Evolutionary conservation across 2,113 vertebrate species (phyloP), one percentile per base, ranked within the genome.

Genomic region (Eolophus roseicapilla): DNA sequence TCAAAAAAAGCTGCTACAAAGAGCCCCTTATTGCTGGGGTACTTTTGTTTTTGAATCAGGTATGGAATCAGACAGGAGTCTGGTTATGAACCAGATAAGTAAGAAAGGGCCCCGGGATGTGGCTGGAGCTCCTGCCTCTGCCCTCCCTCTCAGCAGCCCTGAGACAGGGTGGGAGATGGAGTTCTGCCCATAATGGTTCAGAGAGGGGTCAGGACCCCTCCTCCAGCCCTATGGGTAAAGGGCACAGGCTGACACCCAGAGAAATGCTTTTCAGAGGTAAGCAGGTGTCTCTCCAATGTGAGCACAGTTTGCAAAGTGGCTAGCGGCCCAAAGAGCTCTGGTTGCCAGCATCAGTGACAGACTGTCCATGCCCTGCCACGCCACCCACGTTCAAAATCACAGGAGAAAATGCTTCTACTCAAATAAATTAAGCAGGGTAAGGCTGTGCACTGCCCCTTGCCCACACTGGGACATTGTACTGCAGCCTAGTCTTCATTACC

Each of bases 51-150:
- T 63, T 1, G 4, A 9, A 24, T 24, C 39, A 17, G 33, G 21
- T 11, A 21, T 6, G 49, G 28, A 28, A 16, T 52, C 33, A 13
- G 39, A 7, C 5, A 6, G 39, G 55, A n/a, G 55, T 28, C 10
- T 14, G 35, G 43, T 21, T 49, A 25, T 31, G n/a, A 29, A 21
- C 16, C 8, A 17, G 25, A 1, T 5, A 7, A n/a, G 35, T 1
- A 11, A 35, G 49, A 65, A 43, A 21, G 10, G 18, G 16, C 19
- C 23, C 0, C 3, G 16, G 49, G n/a, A 65, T 11, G 41, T 0
- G 9, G 39, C 55, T 29, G 28, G 11, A 35, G 57, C n/a, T 35
- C 62, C 44, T 10, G 37, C 31, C 31, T 28, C 50, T 44, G 17
- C 35, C 68, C 11, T 47, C 41, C 49, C 11, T 43, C 27, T 46